These are phyloP conservation scores for Crenichthys baileyi DNA, from an alignment of 2,797 vertebrate species.

Conservation along the genomic window DNA sequence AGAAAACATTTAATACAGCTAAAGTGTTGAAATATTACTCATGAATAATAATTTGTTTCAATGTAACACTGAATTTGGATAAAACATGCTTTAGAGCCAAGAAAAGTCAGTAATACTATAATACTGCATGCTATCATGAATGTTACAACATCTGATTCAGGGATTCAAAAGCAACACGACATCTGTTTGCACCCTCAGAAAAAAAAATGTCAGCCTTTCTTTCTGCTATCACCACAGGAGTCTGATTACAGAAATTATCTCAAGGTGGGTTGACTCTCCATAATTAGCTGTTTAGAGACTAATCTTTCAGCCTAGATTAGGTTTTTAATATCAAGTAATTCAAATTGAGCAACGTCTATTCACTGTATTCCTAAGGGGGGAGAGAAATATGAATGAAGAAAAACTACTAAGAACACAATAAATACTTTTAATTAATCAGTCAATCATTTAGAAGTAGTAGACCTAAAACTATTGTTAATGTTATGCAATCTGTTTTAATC, in stretches of 20 bases:
- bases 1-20: neutral
- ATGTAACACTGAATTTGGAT: neutral
- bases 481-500: neutral
- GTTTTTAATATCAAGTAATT: constrained; percentile 52
- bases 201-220: constrained; percentile 34
- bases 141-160: constrained; percentile 14
- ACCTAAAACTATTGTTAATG: neutral
- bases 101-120: neutral
- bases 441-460: constrained; percentile 8
- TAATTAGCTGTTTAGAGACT: constrained; percentile 63
- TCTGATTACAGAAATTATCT: constrained; percentile 60
- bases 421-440: constrained; percentile 19
- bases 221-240: constrained; percentile 34
- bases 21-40: neutral
- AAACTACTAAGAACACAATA: constrained; percentile 18
- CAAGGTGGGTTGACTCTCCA: constrained; percentile 48
- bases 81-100: neutral
- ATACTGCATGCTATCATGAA: constrained; percentile 19
- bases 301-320: constrained; percentile 57
- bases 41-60: neutral
- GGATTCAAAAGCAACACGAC: constrained; percentile 35
- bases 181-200: constrained; percentile 38
- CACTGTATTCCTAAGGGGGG: constrained; percentile 19
- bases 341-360: constrained; percentile 46
- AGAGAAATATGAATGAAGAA: constrained; percentile 1